Conservation (phyloP, 2,113 vertebrate genomes). For the Tautogolabrus adspersus region DNA sequence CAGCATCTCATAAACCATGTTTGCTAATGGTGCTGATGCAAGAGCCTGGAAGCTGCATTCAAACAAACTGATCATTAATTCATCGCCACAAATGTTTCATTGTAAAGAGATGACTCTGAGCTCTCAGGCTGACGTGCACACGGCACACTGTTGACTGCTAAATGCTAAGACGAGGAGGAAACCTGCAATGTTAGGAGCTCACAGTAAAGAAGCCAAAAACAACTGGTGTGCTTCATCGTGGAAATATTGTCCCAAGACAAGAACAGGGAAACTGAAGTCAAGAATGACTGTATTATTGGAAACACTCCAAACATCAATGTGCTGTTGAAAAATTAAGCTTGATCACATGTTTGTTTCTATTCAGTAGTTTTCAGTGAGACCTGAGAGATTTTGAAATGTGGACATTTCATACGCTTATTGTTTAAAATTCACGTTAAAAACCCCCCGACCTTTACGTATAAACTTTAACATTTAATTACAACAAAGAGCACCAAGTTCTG, state of each 20-base stretch:
- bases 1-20: constrained; percentile 39
- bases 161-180: no score
- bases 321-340: no score
- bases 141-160: no score
- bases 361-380: no score
- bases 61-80: constrained; percentile 45
- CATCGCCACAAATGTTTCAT: constrained; percentile 40
- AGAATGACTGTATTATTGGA: no score
- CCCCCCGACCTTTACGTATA: not conserved
- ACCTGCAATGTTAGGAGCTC: no score
- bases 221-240: no score
- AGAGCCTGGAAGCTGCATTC: constrained; percentile 38
- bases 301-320: no score
- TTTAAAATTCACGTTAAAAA: not conserved
- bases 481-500: constrained; percentile 15
- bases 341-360: no score
- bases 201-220: no score
- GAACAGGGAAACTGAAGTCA: no score
- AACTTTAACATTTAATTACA: constrained; percentile 2
- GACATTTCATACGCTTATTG: not conserved
- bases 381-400: not conserved
- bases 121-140: not conserved
- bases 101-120: constrained; percentile 29
- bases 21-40: constrained; percentile 22
- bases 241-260: no score